A percentile compares a stretch with the other conserved stretches of the same genome.
These are phyloP conservation scores for Crotalus viridis DNA, from an alignment of 2,113 vertebrate species.

Conservation along the genomic window DNA sequence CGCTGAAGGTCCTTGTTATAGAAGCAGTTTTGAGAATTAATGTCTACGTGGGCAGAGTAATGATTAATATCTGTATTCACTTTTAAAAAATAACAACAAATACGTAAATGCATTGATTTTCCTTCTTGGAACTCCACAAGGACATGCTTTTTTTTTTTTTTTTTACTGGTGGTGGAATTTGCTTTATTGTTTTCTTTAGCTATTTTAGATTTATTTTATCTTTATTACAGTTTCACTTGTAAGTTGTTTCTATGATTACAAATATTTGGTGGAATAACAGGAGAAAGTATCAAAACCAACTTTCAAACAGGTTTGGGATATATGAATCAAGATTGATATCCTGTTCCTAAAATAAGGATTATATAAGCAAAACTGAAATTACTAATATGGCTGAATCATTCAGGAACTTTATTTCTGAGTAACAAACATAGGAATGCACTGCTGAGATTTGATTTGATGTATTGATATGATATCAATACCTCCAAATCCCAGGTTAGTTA, in stretches of 20 bases:
- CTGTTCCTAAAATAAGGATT: neutral
- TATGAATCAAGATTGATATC: neutral
- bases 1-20: conserved; percentile 7
- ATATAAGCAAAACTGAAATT: neutral
- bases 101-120: neutral
- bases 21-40: conserved; percentile 16
- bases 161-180: neutral
- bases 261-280: neutral
- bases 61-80: neutral
- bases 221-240: neutral
- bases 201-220: neutral
- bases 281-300: neutral
- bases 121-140: neutral
- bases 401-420: neutral
- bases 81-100: neutral
- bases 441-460: neutral
- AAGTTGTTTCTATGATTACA: neutral
- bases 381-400: neutral
- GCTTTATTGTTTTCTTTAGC: neutral
- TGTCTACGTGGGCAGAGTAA: conserved; percentile 6
- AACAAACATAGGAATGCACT: neutral
- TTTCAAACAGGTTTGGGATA: neutral
- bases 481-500: neutral
- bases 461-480: neutral
- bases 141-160: neutral